These are phyloP conservation scores for Zophobas atratus DNA, from an alignment of 1,140 invertebrate genomes.

Conservation along the genomic window DNA sequence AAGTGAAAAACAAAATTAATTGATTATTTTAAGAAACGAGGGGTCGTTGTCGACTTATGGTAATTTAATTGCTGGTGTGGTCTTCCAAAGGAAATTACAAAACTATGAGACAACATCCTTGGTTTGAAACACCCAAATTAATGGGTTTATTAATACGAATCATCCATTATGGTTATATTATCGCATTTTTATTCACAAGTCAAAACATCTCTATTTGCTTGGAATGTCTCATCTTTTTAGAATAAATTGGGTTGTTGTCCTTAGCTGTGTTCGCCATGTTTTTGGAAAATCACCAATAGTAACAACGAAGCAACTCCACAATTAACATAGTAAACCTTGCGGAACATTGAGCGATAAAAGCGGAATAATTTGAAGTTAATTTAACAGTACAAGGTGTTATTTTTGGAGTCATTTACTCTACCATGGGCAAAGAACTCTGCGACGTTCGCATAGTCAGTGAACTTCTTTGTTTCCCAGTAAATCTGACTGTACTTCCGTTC, in stretches of 20 bases:
- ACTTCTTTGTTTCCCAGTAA: background rate
- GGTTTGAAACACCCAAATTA: conserved; percentile 15
- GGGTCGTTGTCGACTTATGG: conserved; percentile 9
- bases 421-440: background rate
- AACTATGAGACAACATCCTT: conserved; percentile 6
- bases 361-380: conserved; percentile 1
- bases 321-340: conserved; percentile 2
- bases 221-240: too few species aligned
- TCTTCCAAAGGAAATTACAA: conserved; percentile 33
- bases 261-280: background rate
- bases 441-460: background rate
- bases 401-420: background rate
- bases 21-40: conserved; percentile 35
- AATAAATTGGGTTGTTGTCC: background rate
- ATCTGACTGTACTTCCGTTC: conserved; percentile 2
- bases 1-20: conserved; percentile 38
- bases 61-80: conserved; percentile 28
- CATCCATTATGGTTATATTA: background rate
- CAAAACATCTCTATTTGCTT: too few species aligned
- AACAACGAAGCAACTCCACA: conserved; percentile 3
- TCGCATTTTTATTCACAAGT: background rate
- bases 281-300: background rate
- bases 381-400: background rate
- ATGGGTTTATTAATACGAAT: conserved; percentile 27
- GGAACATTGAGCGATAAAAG: conserved; percentile 16